Conservation (phyloP, 2,113 vertebrate genomes). For the Mirounga angustirostris region DNA sequence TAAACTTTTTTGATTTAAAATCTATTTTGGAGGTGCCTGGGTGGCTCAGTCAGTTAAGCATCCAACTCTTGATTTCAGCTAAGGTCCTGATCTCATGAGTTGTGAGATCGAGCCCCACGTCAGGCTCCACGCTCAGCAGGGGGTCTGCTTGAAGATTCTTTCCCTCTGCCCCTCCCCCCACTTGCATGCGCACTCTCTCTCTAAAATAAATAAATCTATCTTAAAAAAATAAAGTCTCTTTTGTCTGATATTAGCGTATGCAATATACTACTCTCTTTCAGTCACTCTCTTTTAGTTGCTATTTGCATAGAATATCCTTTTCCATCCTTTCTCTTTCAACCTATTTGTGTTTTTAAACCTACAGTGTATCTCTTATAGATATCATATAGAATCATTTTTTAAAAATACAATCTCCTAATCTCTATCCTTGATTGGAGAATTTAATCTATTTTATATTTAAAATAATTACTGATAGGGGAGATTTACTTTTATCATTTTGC, state of each 20-base stretch:
- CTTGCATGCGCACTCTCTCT: too few species aligned
- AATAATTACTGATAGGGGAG: not conserved
- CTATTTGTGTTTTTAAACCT: not conserved
- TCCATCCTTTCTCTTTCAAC: not conserved
- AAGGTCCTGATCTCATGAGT: too few species aligned
- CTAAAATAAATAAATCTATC: too few species aligned
- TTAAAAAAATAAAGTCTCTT: not conserved
- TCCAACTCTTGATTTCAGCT: too few species aligned
- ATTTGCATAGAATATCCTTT: not conserved
- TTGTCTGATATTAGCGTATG: not conserved
- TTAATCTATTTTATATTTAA: not conserved
- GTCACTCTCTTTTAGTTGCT: not conserved
- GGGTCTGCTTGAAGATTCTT: too few species aligned
- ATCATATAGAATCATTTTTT: not conserved
- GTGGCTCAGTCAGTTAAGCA: too few species aligned
- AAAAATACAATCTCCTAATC: not conserved
- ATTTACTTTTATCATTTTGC: not conserved
- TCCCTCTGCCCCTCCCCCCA: too few species aligned
- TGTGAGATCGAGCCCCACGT: too few species aligned
- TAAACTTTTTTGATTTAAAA: not conserved
- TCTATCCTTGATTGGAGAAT: not conserved
- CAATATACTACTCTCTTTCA: not conserved
- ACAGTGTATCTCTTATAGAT: not conserved
- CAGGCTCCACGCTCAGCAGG: too few species aligned
- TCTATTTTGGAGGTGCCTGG: not conserved